A percentile compares a stretch with the other conserved stretches of the same genome.
Conservation (phyloP, 2,888 invertebrate genomes). For the Meloe dianella region DNA sequence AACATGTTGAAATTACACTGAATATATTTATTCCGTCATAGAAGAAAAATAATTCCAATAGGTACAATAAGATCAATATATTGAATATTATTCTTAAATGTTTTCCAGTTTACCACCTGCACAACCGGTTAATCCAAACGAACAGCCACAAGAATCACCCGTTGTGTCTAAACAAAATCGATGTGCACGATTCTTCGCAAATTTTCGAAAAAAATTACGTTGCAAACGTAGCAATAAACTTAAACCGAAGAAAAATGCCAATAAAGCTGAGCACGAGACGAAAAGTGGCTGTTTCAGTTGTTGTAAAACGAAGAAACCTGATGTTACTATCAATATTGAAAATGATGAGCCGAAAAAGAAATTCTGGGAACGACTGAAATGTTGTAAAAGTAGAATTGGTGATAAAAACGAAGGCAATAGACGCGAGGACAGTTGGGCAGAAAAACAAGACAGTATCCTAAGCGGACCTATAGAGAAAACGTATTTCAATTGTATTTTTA, state of each 20-base stretch:
- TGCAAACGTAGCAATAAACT: conserved; percentile 41
- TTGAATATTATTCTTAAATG: background rate
- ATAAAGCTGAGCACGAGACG: conserved; percentile 17
- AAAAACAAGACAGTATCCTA: conserved; percentile 64
- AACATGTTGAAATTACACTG: too few species aligned
- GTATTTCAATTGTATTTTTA: conserved; percentile 26
- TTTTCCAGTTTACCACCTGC: conserved; percentile 44
- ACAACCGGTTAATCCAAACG: conserved; percentile 35
- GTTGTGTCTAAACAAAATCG: conserved; percentile 41
- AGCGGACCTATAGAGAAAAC: conserved; percentile 60
- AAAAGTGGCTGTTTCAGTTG: conserved; percentile 60
- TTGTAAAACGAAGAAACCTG: conserved; percentile 35
- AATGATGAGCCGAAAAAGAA: conserved; percentile 52
- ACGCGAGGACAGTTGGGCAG: conserved; percentile 61
- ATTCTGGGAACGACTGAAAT: conserved; percentile 52
- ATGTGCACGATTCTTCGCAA: conserved; percentile 46
- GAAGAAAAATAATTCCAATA: too few species aligned
- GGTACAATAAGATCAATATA: too few species aligned
- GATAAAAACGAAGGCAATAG: conserved; percentile 53
- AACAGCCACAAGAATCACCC: conserved; percentile 35
- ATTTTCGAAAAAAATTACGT: conserved; percentile 44
- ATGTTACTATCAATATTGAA: conserved; percentile 53
- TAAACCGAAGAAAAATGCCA: conserved; percentile 17
- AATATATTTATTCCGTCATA: too few species aligned
- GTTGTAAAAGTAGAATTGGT: conserved; percentile 60